Evolutionary conservation across 2,888 invertebrate species (phyloP).

Genomic region (Siphonodentalium dalli): DNA sequence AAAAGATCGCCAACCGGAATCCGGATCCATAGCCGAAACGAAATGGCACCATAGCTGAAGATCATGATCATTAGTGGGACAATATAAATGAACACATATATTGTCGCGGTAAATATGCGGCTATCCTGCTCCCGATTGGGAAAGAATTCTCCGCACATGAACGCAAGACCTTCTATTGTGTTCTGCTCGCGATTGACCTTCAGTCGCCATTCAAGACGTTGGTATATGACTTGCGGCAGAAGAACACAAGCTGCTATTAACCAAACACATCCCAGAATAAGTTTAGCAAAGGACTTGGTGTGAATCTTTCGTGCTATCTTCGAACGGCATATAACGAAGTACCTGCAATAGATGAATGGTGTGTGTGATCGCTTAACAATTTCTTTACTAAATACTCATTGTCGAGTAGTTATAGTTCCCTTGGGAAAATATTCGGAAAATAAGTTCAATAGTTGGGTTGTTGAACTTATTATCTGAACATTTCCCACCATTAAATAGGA

Average conservation of each 20-base stretch:
- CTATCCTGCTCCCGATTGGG: conserved; percentile 23
- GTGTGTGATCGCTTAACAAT: no score
- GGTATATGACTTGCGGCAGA: conserved; percentile 43
- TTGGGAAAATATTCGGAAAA: no score
- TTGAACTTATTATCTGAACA: no score
- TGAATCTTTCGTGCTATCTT: conserved; percentile 38
- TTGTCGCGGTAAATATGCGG: conserved; percentile 36
- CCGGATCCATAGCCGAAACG: conserved; percentile 43
- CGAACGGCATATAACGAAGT: conserved; percentile 48
- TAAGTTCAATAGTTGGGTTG: no score
- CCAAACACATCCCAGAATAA: conserved; percentile 42
- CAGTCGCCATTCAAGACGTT: conserved; percentile 37
- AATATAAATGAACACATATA: conserved; percentile 42
- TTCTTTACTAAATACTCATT: no score
- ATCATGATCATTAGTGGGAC: conserved; percentile 46
- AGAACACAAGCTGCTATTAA: conserved; percentile 34
- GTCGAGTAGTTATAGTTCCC: no score
- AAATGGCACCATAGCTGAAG: conserved; percentile 45
- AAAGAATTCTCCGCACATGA: conserved; percentile 46
- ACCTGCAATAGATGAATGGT: conserved; percentile 31
- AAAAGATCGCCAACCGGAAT: conserved; percentile 42
- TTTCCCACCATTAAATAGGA: no score
- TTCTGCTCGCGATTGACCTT: conserved; percentile 22
- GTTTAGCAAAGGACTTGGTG: conserved; percentile 34
- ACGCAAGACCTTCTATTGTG: conserved; percentile 27